Evolutionary conservation across 2,888 invertebrate genomes (phyloP).

Genomic region (Eristalinus aeneus): DNA sequence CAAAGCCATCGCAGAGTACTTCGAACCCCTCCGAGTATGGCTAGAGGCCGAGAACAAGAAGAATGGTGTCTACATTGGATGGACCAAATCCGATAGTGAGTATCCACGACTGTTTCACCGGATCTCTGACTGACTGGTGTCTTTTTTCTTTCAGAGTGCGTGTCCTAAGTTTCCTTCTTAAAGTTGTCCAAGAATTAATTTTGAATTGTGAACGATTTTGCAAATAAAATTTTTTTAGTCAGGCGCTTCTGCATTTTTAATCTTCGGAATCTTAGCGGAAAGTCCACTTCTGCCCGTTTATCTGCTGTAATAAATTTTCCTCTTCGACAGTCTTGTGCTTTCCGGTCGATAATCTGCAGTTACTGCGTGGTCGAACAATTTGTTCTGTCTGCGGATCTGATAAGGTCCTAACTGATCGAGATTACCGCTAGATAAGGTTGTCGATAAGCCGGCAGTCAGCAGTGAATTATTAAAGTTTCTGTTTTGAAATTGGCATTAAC

Average conservation of each 20-base stretch:
- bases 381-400: not conserved
- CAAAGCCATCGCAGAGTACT: slow-evolving; percentile 89
- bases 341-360: not conserved
- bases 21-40: slow-evolving; percentile 89
- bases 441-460: not conserved
- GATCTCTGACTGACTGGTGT: not conserved
- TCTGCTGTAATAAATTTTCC: not conserved
- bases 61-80: slow-evolving; percentile 85
- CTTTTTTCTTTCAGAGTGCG: not conserved
- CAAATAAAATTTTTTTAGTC: not conserved
- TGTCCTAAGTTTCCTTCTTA: not conserved
- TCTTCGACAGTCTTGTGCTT: not conserved
- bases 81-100: slow-evolving; percentile 82
- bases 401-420: not conserved
- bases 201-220: too few species aligned
- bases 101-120: not conserved
- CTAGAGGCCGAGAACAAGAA: slow-evolving; percentile 87
- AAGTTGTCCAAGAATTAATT: not conserved
- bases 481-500: not conserved
- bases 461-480: not conserved
- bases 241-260: too few species aligned
- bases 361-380: not conserved
- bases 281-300: not conserved
- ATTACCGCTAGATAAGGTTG: not conserved
- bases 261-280: not conserved